A percentile compares a stretch with the other conserved stretches of the same genome.
phyloP scores from a whole-genome alignment of 2,113 vertebrate species.

The Oostethus manadensis region DNA sequence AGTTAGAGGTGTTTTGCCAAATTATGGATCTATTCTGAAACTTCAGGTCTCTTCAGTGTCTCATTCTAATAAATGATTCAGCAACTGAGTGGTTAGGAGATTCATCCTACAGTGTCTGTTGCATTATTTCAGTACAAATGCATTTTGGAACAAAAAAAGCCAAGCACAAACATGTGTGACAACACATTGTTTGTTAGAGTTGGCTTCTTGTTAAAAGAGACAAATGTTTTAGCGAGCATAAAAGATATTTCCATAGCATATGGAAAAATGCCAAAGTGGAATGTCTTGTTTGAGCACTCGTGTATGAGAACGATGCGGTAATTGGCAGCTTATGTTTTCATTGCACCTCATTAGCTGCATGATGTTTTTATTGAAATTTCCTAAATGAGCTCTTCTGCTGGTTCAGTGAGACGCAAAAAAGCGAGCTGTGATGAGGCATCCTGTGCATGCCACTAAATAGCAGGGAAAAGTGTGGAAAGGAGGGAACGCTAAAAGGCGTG shows the following conservation, averaged over 20 bases:
- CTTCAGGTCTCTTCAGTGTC: constrained; percentile 22
- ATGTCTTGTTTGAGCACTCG: constrained; percentile 8
- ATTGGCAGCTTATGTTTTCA: constrained; percentile 58
- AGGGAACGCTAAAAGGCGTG: neutral
- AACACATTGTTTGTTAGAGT: constrained; percentile 17
- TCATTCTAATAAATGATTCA: constrained; percentile 48
- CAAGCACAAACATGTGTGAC: constrained; percentile 6
- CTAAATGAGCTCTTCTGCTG: constrained; percentile 33
- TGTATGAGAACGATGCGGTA: constrained; percentile 46
- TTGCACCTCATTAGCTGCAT: constrained; percentile 54
- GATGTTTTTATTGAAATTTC: constrained; percentile 55
- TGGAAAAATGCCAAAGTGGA: constrained; percentile 36
- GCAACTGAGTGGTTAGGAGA: constrained; percentile 17
- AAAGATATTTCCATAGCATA: constrained; percentile 10
- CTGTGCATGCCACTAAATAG: constrained; percentile 2
- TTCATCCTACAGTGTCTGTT: constrained; percentile 25
- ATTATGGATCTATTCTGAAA: constrained; percentile 40
- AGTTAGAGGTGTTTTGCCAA: constrained; percentile 19
- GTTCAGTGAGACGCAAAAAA: constrained; percentile 42
- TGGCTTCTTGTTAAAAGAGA: constrained; percentile 19
- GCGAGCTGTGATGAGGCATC: constrained; percentile 16
- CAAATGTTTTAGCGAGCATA: constrained; percentile 11
- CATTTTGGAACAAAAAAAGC: constrained; percentile 2
- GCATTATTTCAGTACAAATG: constrained; percentile 23
- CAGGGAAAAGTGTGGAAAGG: neutral